phyloP scores from a whole-genome alignment of 2,113 vertebrate species.

The Drymodes brunneopygia region DNA sequence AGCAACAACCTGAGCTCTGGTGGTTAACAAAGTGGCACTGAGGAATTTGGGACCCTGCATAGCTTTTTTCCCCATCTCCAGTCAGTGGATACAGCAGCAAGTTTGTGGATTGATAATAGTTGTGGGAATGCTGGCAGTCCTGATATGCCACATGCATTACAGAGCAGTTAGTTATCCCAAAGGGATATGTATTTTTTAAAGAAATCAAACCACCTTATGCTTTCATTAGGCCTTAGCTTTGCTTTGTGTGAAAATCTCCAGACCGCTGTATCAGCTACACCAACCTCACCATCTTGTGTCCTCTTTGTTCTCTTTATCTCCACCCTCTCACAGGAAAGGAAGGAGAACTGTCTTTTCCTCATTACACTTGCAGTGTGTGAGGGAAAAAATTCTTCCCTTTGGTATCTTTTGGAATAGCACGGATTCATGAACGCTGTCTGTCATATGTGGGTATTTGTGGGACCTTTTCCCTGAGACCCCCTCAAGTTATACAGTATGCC shows the following conservation, averaged over 20 bases:
- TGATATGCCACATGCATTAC: background rate
- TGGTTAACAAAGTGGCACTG: background rate
- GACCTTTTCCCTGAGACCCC: background rate
- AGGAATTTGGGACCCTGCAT: background rate
- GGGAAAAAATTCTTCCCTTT: background rate
- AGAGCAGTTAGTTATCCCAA: background rate
- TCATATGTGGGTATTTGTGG: background rate
- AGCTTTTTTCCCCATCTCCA: background rate
- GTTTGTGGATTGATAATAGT: background rate
- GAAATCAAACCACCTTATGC: background rate
- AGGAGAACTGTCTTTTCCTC: background rate
- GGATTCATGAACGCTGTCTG: background rate
- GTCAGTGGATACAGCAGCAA: background rate
- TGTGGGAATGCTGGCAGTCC: background rate
- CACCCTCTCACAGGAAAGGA: background rate
- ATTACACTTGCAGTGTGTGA: background rate
- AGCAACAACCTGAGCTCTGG: background rate
- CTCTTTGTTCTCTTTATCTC: background rate
- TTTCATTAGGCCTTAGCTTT: background rate
- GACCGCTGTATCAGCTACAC: background rate
- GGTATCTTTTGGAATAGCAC: background rate
- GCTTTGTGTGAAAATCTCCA: background rate
- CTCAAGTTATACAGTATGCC: background rate
- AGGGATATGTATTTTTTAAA: background rate
- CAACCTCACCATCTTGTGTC: background rate